Evolutionary conservation across 2,888 invertebrate genomes (phyloP).

Genomic region (Lacanobia oleracea): DNA sequence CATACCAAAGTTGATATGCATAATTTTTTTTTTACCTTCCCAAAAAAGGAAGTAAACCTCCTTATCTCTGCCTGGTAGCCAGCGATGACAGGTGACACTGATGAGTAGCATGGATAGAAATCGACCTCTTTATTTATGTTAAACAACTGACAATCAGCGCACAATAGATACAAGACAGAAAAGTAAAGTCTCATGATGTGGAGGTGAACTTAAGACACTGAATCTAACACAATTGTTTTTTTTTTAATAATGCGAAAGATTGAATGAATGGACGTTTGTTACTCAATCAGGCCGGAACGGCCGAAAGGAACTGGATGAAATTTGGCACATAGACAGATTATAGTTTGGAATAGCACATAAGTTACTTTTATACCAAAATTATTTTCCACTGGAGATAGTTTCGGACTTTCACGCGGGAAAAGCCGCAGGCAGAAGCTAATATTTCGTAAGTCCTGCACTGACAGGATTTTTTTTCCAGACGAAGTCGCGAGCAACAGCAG

Average conservation of each 20-base stretch:
- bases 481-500: background rate
- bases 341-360: too few species aligned
- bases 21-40: constrained; percentile 23
- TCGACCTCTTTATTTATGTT: constrained; percentile 17
- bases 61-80: constrained; percentile 9
- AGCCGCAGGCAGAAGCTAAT: too few species aligned
- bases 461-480: background rate
- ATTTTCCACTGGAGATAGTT: too few species aligned
- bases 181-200: background rate
- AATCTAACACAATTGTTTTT: too few species aligned
- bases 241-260: too few species aligned
- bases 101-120: constrained; percentile 2
- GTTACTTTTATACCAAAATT: too few species aligned
- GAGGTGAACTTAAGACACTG: background rate
- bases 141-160: constrained; percentile 2
- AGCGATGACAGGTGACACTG: constrained; percentile 15
- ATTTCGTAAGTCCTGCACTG: too few species aligned
- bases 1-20: background rate
- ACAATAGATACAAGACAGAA: background rate
- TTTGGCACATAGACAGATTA: too few species aligned
- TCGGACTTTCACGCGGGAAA: too few species aligned
- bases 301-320: too few species aligned
- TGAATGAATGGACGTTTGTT: too few species aligned
- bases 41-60: constrained; percentile 21
- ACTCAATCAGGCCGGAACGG: too few species aligned